Evolutionary conservation across 2,888 invertebrate genomes (phyloP).

Genomic region (Operophtera brumata): DNA sequence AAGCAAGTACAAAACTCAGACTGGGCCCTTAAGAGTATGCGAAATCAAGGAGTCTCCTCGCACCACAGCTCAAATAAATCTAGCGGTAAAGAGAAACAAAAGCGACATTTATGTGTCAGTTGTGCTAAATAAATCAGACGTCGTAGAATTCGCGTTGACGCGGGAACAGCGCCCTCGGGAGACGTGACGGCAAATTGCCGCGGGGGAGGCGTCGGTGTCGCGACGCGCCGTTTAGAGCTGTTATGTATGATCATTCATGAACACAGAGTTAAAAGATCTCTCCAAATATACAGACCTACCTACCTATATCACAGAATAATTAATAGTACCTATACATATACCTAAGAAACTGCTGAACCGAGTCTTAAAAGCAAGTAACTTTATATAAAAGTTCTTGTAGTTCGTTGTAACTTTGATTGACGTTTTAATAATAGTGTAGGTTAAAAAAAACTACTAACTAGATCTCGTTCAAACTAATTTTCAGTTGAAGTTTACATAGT

Average conservation of each 20-base stretch:
- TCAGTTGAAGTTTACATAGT: too few species aligned
- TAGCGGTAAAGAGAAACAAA: constrained; percentile 72
- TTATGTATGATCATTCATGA: constrained; percentile 14
- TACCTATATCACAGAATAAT: too few species aligned
- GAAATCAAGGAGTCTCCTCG: constrained; percentile 27
- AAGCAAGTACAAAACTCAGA: too few species aligned
- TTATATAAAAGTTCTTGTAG: too few species aligned
- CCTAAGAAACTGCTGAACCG: too few species aligned
- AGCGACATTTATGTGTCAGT: constrained; percentile 78
- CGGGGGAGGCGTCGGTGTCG: constrained; percentile 11
- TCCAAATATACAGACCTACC: too few species aligned
- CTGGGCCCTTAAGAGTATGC: neutral
- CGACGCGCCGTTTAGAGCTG: constrained; percentile 16
- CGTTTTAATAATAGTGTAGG: too few species aligned
- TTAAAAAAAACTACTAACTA: too few species aligned
- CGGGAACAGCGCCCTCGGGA: constrained; percentile 21
- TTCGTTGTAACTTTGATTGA: too few species aligned
- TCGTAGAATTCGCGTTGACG: constrained; percentile 23
- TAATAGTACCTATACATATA: too few species aligned
- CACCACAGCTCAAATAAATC: constrained; percentile 51
- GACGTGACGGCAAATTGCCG: constrained; percentile 23
- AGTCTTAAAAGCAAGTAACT: too few species aligned
- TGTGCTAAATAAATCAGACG: constrained; percentile 70
- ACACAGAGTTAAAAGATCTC: neutral
- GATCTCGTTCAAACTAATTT: too few species aligned